Evolutionary conservation across 1,140 invertebrate species (phyloP).

Genomic region (Drosophila guanche): DNA sequence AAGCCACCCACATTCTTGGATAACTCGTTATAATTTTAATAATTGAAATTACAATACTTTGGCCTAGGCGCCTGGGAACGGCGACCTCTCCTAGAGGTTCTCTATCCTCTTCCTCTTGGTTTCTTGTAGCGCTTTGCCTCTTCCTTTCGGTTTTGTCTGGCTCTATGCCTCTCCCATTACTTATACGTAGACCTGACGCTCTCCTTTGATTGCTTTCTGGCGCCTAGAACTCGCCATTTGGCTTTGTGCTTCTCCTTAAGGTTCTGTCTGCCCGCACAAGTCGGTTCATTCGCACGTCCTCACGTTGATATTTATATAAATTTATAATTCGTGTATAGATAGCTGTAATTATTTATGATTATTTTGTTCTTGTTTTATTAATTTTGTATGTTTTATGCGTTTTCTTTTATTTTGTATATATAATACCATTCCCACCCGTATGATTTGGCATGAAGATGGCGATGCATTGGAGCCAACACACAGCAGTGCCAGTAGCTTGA

Average conservation of each 20-base stretch:
- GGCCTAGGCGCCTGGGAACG: not conserved
- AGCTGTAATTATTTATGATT: not conserved
- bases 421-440: conserved; percentile 22
- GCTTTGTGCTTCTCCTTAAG: too few species aligned
- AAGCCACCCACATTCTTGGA: conserved; percentile 3
- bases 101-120: too few species aligned
- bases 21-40: conserved; percentile 58
- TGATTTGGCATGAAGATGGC: conserved; percentile 49
- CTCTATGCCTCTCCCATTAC: too few species aligned
- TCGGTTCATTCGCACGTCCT: too few species aligned
- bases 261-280: too few species aligned
- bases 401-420: conserved; percentile 35
- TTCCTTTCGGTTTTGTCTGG: too few species aligned
- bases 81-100: too few species aligned
- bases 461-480: conserved; percentile 55
- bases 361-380: conserved; percentile 23
- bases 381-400: conserved; percentile 42
- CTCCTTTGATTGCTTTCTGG: too few species aligned
- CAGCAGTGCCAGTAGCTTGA: conserved; percentile 66
- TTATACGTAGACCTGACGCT: too few species aligned
- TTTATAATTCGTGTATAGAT: not conserved
- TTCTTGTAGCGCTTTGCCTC: too few species aligned
- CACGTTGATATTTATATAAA: not conserved
- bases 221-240: too few species aligned
- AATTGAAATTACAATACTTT: conserved; percentile 52